Base-by-base conservation (phyloP, 1,140 invertebrate genomes). In the Sarcophaga bullata region DNA sequence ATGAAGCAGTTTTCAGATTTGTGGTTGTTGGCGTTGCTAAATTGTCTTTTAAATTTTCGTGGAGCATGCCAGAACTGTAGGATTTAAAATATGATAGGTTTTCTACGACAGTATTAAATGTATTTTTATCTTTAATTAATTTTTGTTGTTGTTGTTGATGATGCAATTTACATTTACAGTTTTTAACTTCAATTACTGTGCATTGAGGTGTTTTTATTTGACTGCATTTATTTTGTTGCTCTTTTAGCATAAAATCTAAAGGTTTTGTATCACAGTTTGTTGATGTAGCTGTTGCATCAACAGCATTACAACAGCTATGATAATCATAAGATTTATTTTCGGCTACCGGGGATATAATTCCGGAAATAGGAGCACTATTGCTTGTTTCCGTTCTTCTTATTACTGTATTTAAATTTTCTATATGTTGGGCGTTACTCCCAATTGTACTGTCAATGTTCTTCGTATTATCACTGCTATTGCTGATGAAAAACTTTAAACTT, bases 251-350 rank as follows among this genome's bases (percentile, higher is more conserved):
- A 37, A 37, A 37, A 37, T 37, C 25, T 19, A 47, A 25, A 0
- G 13, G 80, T 37, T 72, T 62, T 72, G n/a, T 62, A 15, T 68
- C 19, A 10, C 9, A 13, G 50, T 52, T 25, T 68, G 62, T 25
- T 68, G 62, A 15, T 81, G 75, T 25, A 50, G 49, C 46, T 72
- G 47, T 25, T 37, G 25, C 6, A 72, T 81, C 52, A 52, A 81
- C 68, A 37, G 25, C 25, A 49, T 81, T 72, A 15, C 82, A 82
- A 25, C 78, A 81, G 48, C 72, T 81, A 47, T 83, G 80, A 19
- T 83, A 84, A 54, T 76, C 84, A 50, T 84, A 83, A n/a, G 83
- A 84, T 80, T 82, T 84, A 50, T 84, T 84, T 50, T 75, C 68
- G 0, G 81, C 72, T 13, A 80, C 83, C 46, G 72, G 13, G 10